Evolutionary conservation across 2,113 vertebrate species (phyloP).

Genomic region (Raja brachyura): DNA sequence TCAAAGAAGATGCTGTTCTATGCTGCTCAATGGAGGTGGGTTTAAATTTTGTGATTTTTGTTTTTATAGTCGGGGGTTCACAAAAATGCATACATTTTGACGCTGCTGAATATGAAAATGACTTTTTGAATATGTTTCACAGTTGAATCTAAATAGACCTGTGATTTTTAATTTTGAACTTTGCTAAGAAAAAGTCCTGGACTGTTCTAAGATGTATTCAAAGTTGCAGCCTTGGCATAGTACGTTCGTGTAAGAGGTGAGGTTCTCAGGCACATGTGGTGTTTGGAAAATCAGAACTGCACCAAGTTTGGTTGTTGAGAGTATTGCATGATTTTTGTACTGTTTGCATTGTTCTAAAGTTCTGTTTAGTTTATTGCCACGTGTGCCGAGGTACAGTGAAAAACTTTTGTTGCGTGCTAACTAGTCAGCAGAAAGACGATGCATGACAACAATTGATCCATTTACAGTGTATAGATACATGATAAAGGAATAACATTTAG

Average conservation of each 20-base stretch:
- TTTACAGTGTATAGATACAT: too few relatives aligned
- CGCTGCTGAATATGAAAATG: neutral
- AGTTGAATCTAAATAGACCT: neutral
- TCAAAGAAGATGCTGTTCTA: slow-evolving; percentile 92
- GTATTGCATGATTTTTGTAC: neutral
- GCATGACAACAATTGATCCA: too few relatives aligned
- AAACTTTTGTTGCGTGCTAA: too few relatives aligned
- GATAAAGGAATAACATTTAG: too few relatives aligned
- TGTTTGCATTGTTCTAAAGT: too few relatives aligned
- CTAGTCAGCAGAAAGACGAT: too few relatives aligned
- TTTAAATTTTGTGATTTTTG: neutral
- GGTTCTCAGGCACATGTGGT: neutral
- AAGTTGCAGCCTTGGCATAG: neutral
- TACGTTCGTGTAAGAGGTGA: neutral
- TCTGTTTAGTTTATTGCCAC: too few relatives aligned
- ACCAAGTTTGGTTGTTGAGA: neutral
- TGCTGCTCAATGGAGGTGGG: slow-evolving; percentile 98
- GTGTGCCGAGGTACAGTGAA: too few relatives aligned
- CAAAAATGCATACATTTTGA: neutral
- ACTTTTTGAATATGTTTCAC: neutral
- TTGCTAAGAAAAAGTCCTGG: neutral
- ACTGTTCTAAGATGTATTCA: neutral
- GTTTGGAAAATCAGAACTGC: neutral
- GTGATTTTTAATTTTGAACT: neutral
- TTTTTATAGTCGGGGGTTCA: neutral